Conservation (phyloP, 1,140 invertebrate species). For the Leptopilina boulardi region DNA sequence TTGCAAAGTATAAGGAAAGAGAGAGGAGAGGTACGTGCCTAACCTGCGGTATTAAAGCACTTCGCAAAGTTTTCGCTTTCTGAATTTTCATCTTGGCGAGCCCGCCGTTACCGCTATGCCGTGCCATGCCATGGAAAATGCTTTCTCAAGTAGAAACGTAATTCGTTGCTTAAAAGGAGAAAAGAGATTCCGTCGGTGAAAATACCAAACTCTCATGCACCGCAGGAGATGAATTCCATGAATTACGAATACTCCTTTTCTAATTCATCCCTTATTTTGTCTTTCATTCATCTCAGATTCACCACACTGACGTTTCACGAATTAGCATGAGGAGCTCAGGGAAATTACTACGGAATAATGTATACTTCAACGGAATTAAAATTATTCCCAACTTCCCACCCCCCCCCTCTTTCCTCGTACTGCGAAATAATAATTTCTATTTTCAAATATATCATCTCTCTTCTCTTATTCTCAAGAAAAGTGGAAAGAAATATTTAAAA, state of each 20-base stretch:
- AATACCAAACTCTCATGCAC: constrained; percentile 52
- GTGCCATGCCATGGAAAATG: too few relatives aligned
- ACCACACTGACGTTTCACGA: constrained; percentile 8
- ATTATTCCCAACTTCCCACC: neutral
- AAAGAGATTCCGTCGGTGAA: constrained; percentile 43
- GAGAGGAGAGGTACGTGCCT: constrained; percentile 35
- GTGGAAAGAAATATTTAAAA: too few relatives aligned
- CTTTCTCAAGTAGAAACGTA: constrained; percentile 46
- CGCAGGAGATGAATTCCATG: constrained; percentile 35
- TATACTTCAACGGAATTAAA: neutral
- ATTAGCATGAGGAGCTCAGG: constrained; percentile 15
- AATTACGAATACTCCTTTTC: constrained; percentile 27
- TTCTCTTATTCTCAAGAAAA: neutral
- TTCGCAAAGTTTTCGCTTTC: constrained; percentile 54
- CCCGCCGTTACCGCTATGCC: too few relatives aligned
- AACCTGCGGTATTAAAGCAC: constrained; percentile 49
- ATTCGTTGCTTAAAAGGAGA: constrained; percentile 48
- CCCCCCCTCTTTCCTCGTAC: too few relatives aligned
- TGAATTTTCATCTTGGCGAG: constrained; percentile 47
- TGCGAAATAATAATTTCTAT: neutral
- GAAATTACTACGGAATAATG: constrained; percentile 2
- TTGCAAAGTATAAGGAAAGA: neutral
- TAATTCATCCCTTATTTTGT: constrained; percentile 27
- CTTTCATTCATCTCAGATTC: constrained; percentile 23
- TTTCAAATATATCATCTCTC: neutral